Evolutionary conservation across 2,113 vertebrate genomes (phyloP), one percentile per base, ranked within the genome.

Genomic region (Grammomys surdaster): DNA sequence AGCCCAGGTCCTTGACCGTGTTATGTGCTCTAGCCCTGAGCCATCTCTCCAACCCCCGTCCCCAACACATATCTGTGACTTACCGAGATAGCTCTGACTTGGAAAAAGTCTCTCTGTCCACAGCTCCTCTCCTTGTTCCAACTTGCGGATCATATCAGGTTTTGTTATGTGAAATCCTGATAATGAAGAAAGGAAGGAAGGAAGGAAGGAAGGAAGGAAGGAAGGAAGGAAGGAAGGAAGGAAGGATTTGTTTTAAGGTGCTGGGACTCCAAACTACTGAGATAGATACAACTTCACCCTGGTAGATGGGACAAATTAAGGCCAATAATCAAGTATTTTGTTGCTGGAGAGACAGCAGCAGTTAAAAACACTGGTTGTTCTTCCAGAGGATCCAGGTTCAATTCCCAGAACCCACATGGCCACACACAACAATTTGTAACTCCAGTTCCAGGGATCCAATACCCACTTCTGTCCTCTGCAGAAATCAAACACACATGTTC

Each of bases 101-200:
- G 97, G 93, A 94, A 97, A 95, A 76, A 88, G 78, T 96, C 60
- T 96, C 67, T 95, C 91, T 80, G 96, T 94, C 97, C 97, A 98
- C 1, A 96, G 95, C 73, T 98, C 96, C 95, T 97, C 93, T 92
- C 97, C 97, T 95, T 96, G 92, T 92, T 97, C 97, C 91, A 97
- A 94, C 65, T 95, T 97, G 60, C 60, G 43, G 90, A 98, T 97
- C 97, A 97, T 94, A 60, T 97, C 95, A 11, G 97, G 97, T 40
- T 97, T 96, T 84, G 89, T 84, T 81, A 98, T 96, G 11, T 93
- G 96, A 97, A 96, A 94, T 46, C 97, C 97, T 98, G 82, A 78
- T 58, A 89, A 96, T 60, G 85, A 93, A 98, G 95, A 22, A 46
- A 24, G 28, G 65, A 33, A 2, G 56, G 54, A 28, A 1, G 13